Evolutionary conservation across 1,140 invertebrate genomes (phyloP).

Genomic region (Oedothorax gibbosus): DNA sequence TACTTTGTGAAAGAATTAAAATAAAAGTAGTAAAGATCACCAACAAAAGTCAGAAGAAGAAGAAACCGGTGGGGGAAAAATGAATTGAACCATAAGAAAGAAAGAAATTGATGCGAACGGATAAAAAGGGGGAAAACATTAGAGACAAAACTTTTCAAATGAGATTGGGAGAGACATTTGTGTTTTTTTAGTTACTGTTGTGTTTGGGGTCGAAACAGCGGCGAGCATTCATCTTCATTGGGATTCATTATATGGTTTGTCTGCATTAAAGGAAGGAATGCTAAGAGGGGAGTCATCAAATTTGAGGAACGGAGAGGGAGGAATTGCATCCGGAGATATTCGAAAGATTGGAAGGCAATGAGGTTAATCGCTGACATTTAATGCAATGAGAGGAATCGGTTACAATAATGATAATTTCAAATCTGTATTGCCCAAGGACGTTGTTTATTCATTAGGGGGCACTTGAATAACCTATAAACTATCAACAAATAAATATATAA

Average conservation of each 20-base stretch:
- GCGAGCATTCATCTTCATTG: conserved; percentile 58
- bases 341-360: conserved; percentile 50
- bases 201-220: conserved; percentile 54
- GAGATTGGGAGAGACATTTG: conserved; percentile 57
- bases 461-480: too few species aligned
- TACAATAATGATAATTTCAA: conserved; percentile 24
- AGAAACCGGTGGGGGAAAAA: conserved; percentile 14
- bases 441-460: not conserved
- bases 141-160: conserved; percentile 61
- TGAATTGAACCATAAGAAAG: conserved; percentile 34
- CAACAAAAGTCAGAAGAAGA: conserved; percentile 9
- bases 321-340: conserved; percentile 54
- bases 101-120: conserved; percentile 6
- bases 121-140: conserved; percentile 39
- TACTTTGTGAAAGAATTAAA: conserved; percentile 39
- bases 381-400: conserved; percentile 32
- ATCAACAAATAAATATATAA: too few species aligned
- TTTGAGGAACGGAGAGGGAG: conserved; percentile 31
- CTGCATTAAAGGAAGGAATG: conserved; percentile 56
- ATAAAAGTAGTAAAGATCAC: conserved; percentile 5
- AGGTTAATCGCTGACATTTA: conserved; percentile 50
- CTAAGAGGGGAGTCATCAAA: conserved; percentile 39
- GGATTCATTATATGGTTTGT: conserved; percentile 59
- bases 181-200: conserved; percentile 41
- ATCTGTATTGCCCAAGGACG: not conserved